These are phyloP conservation scores for Galaxea fascicularis DNA, from an alignment of 92 coral and sea anemone genomes.

Conservation along the genomic window DNA sequence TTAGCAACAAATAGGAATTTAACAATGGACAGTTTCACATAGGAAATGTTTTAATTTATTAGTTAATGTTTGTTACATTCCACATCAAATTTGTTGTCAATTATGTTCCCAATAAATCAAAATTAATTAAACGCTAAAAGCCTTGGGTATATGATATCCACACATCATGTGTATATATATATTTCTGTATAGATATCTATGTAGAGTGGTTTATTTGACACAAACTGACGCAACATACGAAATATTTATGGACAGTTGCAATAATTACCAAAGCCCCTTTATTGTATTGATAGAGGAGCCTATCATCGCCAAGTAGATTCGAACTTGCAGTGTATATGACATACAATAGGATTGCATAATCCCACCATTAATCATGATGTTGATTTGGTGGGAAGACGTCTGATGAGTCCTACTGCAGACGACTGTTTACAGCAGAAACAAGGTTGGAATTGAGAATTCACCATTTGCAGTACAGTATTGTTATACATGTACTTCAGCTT, in stretches of 20 bases:
- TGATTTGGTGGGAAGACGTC: not conserved
- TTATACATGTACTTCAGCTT: not conserved
- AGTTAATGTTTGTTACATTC: not conserved
- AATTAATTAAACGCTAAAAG: not conserved
- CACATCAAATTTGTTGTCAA: too few relatives aligned
- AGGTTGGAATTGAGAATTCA: not conserved
- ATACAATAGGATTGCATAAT: slow-evolving; percentile 5
- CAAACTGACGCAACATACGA: slow-evolving; percentile 6
- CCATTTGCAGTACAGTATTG: not conserved
- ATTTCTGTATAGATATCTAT: too few relatives aligned
- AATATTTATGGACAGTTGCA: slow-evolving; percentile 5
- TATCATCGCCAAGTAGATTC: slow-evolving; percentile 36
- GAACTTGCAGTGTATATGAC: slow-evolving; percentile 38
- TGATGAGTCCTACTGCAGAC: not conserved
- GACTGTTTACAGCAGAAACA: not conserved
- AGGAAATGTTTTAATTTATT: not conserved
- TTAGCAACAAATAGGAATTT: not conserved
- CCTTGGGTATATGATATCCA: not conserved
- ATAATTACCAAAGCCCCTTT: slow-evolving; percentile 3
- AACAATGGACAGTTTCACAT: not conserved
- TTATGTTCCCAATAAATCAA: not conserved
- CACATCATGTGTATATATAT: not conserved
- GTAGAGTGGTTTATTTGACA: slow-evolving; percentile 43
- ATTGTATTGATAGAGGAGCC: not conserved
- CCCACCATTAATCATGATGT: not conserved